Conservation (phyloP, 2,797 vertebrate species). For the Champsocephalus gunnari region DNA sequence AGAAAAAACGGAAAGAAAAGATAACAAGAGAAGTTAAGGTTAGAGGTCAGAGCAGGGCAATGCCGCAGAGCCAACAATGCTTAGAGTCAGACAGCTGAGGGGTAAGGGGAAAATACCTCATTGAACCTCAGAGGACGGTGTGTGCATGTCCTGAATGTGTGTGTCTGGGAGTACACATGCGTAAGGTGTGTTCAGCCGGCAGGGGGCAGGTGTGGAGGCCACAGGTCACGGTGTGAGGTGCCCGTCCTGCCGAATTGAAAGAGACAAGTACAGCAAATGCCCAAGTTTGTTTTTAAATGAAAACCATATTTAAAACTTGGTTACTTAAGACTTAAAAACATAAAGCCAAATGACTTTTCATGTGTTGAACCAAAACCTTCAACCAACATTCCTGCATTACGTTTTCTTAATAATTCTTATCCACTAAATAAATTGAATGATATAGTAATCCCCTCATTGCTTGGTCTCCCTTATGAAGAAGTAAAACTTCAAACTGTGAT, state of each 20-base stretch:
- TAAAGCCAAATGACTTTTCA: background rate
- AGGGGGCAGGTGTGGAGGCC: constrained; percentile 36
- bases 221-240: constrained; percentile 38
- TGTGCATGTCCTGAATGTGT: constrained; percentile 16
- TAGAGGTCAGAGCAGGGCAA: constrained; percentile 13
- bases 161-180: background rate
- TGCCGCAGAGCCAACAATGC: constrained; percentile 19
- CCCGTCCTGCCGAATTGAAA: constrained; percentile 21
- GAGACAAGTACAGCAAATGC: constrained; percentile 9
- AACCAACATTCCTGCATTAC: background rate
- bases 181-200: constrained; percentile 23
- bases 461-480: constrained; percentile 1
- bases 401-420: background rate
- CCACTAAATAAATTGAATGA: background rate
- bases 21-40: constrained; percentile 2
- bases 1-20: background rate
- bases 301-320: background rate
- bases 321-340: background rate
- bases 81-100: constrained; percentile 33
- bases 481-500: constrained; percentile 26
- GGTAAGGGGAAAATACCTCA: constrained; percentile 24
- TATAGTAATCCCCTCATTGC: background rate
- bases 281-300: background rate
- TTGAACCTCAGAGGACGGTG: constrained; percentile 39
- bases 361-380: background rate